These are phyloP conservation scores for Tetranychus cinnabarinus DNA, from an alignment of 1,140 invertebrate genomes.

Conservation along the genomic window DNA sequence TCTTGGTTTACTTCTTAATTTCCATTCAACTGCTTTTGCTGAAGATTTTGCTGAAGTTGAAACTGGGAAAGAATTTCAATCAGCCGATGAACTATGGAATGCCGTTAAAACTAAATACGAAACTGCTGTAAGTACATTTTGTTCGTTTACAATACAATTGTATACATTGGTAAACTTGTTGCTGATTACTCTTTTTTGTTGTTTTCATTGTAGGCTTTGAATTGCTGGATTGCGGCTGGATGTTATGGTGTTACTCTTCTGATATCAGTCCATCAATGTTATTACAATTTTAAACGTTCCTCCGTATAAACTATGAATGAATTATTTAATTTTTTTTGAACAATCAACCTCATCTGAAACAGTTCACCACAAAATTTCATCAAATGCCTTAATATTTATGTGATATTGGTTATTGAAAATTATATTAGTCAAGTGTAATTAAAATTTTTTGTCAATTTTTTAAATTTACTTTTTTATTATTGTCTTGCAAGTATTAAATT, in stretches of 20 bases:
- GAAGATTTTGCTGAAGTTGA: slow-evolving; percentile 9
- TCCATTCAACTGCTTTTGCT: slow-evolving; percentile 11
- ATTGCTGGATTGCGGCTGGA: slow-evolving; percentile 14
- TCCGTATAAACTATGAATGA: no score
- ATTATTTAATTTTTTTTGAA: no score
- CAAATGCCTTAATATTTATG: no score
- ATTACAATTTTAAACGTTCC: background rate
- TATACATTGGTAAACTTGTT: background rate
- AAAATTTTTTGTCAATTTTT: no score
- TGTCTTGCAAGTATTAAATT: no score
- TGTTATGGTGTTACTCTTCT: slow-evolving; percentile 10
- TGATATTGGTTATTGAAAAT: no score
- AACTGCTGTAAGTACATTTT: slow-evolving; percentile 4
- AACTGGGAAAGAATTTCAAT: background rate
- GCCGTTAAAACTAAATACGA: background rate
- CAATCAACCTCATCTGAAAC: no score
- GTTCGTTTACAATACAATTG: background rate
- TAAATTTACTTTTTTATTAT: no score
- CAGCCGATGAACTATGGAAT: background rate
- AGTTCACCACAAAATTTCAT: no score
- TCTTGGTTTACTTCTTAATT: slow-evolving; percentile 11
- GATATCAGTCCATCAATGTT: slow-evolving; percentile 10
- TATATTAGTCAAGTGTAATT: no score
- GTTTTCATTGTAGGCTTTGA: slow-evolving; percentile 3
- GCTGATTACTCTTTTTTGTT: background rate